Base-by-base conservation (phyloP, 1,140 invertebrate species). In the Eupeodes corollae region DNA sequence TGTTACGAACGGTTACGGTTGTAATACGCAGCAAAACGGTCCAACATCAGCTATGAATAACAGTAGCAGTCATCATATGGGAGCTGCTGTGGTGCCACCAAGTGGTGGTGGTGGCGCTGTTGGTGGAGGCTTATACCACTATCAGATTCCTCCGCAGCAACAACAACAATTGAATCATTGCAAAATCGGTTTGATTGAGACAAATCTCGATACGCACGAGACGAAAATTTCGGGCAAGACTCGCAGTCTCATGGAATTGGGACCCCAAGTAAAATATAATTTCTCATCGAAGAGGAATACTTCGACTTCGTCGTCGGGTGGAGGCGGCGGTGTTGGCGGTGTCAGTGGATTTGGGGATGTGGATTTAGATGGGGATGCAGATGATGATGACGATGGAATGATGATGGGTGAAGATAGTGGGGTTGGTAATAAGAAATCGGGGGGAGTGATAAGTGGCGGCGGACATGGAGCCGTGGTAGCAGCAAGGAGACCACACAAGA, bases 141-240 rank as follows among this genome's bases (percentile, higher is more conserved):
- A 52, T 41, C 39, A 46, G 47, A 47, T 42, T 45, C 55, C 53
- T 35, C 6, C 34, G 30, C 18, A 32, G 44, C 14, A 14, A 26
- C 38, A 34, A 41, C 11, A 16, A 40, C 41, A 26, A 46, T 19
- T 30, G 14, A 46, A 39, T 26, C 16, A 46, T 26, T 16, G 44
- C 13, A 60, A 62, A 54, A 59, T 68, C 69, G 84, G 84, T 57
- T 75, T 87, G 67, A 83, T 91, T 63, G 88, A 90, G 75, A 90
- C 87, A 52, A 87, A 89, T 72, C 74, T 89, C 59, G 87, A 89
- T 73, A 82, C 79, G 58, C 80, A 77, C 59, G 74, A 75, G 53
- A 74, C 74, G 46, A 59, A 69, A 42, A 63, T 60, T 48, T 67
- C 70, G 68, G 79, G 78, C 59, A 84, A 86, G 67, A 83, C 86